Conservation (phyloP, 2,888 invertebrate species). For the Drosophila anomalipes region DNA sequence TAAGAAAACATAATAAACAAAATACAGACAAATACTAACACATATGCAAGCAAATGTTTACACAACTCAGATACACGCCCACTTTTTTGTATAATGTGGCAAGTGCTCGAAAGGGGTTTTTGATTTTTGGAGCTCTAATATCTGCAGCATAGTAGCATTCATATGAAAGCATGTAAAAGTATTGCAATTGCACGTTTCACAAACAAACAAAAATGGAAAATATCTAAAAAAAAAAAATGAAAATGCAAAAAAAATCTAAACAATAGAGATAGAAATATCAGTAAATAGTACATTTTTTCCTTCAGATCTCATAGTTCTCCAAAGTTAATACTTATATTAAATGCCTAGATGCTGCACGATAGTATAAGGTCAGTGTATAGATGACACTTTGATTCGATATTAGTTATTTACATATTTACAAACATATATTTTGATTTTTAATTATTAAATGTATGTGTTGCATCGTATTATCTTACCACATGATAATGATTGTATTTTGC, state of each 20-base stretch:
- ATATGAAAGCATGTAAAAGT: constrained; percentile 10
- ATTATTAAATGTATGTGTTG: background rate
- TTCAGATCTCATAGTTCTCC: constrained; percentile 64
- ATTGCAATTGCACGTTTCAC: constrained; percentile 48
- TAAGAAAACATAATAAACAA: background rate
- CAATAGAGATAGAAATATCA: constrained; percentile 57
- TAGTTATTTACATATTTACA: constrained; percentile 2
- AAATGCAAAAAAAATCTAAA: constrained; percentile 17
- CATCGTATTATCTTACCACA: background rate
- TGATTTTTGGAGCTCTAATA: constrained; percentile 61
- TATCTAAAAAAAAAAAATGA: constrained; percentile 1
- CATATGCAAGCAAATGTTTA: constrained; percentile 56
- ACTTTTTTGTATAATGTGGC: constrained; percentile 40
- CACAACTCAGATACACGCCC: constrained; percentile 30
- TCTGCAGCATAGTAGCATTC: constrained; percentile 19
- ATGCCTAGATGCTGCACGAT: constrained; percentile 61
- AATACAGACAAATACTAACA: constrained; percentile 15
- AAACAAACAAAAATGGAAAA: background rate
- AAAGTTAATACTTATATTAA: constrained; percentile 39
- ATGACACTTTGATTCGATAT: constrained; percentile 32
- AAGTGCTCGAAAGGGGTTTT: constrained; percentile 43
- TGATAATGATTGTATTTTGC: constrained; percentile 5
- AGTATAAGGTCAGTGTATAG: constrained; percentile 58
- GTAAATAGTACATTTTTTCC: constrained; percentile 59
- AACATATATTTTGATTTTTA: background rate